A percentile compares a stretch with the other conserved stretches of the same genome.
phyloP scores from a whole-genome alignment of 2,888 invertebrate genomes.

The Nasonia oneida region DNA sequence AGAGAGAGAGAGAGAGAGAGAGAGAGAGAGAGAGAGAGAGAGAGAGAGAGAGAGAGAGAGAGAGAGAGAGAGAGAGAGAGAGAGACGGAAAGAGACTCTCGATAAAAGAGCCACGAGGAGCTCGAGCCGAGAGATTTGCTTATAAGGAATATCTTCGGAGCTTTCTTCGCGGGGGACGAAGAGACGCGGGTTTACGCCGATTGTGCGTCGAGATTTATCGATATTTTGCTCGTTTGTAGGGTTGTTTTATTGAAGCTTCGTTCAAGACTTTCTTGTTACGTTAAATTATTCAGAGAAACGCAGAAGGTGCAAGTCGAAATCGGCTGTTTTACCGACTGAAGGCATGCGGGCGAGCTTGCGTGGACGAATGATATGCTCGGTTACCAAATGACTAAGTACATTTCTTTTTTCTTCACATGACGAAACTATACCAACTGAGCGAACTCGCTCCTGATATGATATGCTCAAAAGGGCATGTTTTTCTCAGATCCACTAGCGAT shows the following conservation, averaged over 20 bases:
- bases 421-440: not conserved
- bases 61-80: not conserved
- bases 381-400: not conserved
- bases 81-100: not conserved
- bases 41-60: not conserved
- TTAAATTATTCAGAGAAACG: not conserved
- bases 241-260: not conserved
- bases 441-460: not conserved
- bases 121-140: conserved; percentile 5
- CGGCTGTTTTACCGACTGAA: not conserved
- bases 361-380: not conserved
- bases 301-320: not conserved
- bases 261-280: not conserved
- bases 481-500: not conserved
- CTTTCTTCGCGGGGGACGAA: conserved; percentile 35
- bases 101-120: conserved; percentile 13
- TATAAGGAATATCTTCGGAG: not conserved
- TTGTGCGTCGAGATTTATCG: not conserved
- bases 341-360: not conserved
- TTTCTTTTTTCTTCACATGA: not conserved
- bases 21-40: not conserved
- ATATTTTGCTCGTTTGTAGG: not conserved
- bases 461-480: too few species aligned
- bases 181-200: not conserved
- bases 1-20: not conserved